Base-by-base conservation (phyloP, 2,888 invertebrate species). In the Drosophila monieri region DNA sequence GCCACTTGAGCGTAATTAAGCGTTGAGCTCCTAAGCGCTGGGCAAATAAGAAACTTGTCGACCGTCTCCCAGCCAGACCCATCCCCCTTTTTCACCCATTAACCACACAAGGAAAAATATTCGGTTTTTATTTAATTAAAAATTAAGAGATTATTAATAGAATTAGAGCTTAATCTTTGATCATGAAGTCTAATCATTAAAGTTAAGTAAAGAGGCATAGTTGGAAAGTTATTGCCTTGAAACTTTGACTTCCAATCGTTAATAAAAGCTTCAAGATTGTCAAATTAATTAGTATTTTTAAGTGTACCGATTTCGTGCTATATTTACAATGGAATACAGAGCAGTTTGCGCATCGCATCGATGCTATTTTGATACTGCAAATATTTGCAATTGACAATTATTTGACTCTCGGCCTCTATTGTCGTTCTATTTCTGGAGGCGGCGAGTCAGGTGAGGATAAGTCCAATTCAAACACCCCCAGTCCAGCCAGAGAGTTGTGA, bases 1-100 rank as follows among this genome's bases (percentile, higher is more conserved):
- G 86, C 88, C 84, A 84, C 78, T 84, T 88, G 88, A 84, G 80
- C 88, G 84, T 88, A 84, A 84, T 84, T 84, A 84, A 74, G 70
- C 78, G 78, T 69, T 84, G 74, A 84, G 85, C 84, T 73, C 66
- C 64, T 76, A 86, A 84, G 84, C 84, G 55, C 58, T 61, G 25
- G 46, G 78, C 69, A 84, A 84, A 88, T 74, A 88, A 30, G 52
- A 58, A 68, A 62, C 49, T 47, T 46, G 56, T 71, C 52, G 47
- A 52, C 51, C 44, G 67, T 43, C 57, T 30, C 58, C 46, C 39
- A 49, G 6, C 35, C 56, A 43, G 41, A 15, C 51, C 52, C 54
- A 46, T 35, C 35, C 53, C 21, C 52, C 18, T n/a, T 39, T 15
- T 14, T 25, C 41, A 21, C 27, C 54, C 32, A 48, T 39, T 58